Conservation (phyloP, 2,888 invertebrate species). For the Cephus pulcher region DNA sequence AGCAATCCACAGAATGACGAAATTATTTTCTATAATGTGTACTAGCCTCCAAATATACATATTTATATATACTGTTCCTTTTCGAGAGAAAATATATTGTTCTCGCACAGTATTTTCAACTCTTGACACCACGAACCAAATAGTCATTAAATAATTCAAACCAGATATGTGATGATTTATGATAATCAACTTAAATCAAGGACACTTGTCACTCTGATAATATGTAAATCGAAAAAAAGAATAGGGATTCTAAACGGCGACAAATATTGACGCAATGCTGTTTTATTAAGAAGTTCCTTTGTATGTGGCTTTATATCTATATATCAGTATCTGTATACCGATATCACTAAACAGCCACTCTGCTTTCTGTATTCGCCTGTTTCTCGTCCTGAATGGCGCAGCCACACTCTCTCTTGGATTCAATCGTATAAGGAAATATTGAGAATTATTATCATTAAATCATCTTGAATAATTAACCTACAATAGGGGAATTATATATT, state of each 20-base stretch:
- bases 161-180: not conserved
- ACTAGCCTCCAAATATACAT: no score
- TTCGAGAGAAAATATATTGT: not conserved
- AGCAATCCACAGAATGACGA: no score
- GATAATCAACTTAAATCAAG: not conserved
- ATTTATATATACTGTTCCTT: not conserved
- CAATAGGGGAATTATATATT: not conserved
- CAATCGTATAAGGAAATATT: not conserved
- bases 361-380: not conserved
- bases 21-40: no score
- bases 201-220: not conserved
- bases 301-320: not conserved
- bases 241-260: not conserved
- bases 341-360: not conserved
- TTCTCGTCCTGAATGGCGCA: not conserved
- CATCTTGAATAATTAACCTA: not conserved
- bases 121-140: not conserved
- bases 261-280: not conserved
- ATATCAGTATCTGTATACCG: not conserved
- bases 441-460: not conserved
- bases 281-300: not conserved
- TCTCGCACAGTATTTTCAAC: not conserved
- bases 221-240: not conserved
- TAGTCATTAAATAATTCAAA: not conserved
- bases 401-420: not conserved